A percentile compares a stretch with the other conserved stretches of the same genome.
These are phyloP conservation scores for Drosophila vallismaia DNA, from an alignment of 2,888 invertebrate species.

Conservation along the genomic window DNA sequence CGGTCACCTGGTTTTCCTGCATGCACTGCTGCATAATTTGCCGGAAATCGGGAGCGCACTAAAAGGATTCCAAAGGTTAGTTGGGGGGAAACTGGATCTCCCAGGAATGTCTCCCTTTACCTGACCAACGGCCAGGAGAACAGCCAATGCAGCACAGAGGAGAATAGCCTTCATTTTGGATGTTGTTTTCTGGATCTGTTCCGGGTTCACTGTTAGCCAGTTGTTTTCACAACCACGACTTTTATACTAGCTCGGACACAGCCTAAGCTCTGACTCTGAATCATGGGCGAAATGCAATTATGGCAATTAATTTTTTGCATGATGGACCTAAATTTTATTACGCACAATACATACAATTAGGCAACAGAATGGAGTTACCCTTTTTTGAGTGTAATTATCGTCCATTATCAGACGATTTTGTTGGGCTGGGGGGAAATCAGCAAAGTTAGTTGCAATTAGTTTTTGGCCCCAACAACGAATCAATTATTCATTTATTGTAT, in stretches of 20 bases:
- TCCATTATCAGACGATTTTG: constrained; percentile 32
- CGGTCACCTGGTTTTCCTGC: constrained; percentile 55
- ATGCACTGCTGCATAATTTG: constrained; percentile 70
- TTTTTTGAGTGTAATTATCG: constrained; percentile 55
- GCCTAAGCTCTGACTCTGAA: constrained; percentile 9
- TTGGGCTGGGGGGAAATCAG: constrained; percentile 10
- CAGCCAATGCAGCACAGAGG: constrained; percentile 43
- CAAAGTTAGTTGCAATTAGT: constrained; percentile 62
- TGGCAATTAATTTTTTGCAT: constrained; percentile 63
- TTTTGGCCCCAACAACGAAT: constrained; percentile 62
- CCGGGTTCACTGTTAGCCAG: constrained; percentile 24
- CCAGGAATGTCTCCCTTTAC: constrained; percentile 29
- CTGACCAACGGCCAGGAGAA: constrained; percentile 61
- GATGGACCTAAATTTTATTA: constrained; percentile 61
- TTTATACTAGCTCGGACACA: constrained; percentile 52
- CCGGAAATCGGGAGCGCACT: constrained; percentile 59
- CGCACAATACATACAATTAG: constrained; percentile 67
- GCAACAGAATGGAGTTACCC: constrained; percentile 48
- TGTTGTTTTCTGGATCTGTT: constrained; percentile 4
- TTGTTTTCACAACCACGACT: constrained; percentile 11
- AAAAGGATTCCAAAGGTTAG: neutral
- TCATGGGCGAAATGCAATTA: constrained; percentile 51
- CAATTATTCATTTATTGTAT: constrained; percentile 64
- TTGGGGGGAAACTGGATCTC: neutral
- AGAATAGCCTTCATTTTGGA: constrained; percentile 59